Base-by-base conservation (phyloP, 2,888 invertebrate genomes). In the Cyrtodaria siliqua region DNA sequence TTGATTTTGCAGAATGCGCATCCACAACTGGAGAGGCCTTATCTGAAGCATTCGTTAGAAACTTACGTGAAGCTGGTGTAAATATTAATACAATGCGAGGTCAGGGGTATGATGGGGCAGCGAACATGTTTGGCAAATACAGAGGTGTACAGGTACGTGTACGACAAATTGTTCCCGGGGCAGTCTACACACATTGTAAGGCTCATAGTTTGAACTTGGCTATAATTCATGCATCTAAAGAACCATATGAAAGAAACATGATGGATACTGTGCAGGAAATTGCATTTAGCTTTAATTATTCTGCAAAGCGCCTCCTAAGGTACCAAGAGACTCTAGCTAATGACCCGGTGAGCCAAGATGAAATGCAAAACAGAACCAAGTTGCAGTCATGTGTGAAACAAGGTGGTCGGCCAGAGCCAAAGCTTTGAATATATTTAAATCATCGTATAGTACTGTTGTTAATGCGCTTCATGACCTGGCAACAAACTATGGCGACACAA, bases 41-140 rank as follows among this genome's bases (percentile, higher is more conserved):
- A 4, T 23, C 61, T n/a, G n/a, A 69, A 2, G 44, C 55, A 16
- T 53, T 69, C 29, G 24, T 44, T 8, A 44, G 27, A 18, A 29
- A 55, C n/a, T 18, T 49, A 8, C 9, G 56, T 26, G 14, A 38
- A n/a, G 40, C 49, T 9, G 66, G 66, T 20, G 50, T 81, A 12
- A 29, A 61, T 26, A 23, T 79, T 1, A 38, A 60, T 18, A 57
- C 66, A 16, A 57, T 76, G 50, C 44, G 67, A 18, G 79, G 64
- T 2, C 81, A 83, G 50, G 67, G 75, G 14, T 79, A 79, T 61
- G 81, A 82, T 29, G 76, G 80, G 4, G 76, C 76, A 6, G 3
- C 67, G 8, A 75, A 70, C 24, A 76, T 82, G 76, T 61, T 69
- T 2, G 69, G 69, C 1, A 49, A 40, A n/a, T 38, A 42, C 33